phyloP scores from a whole-genome alignment of 2,113 vertebrate species.

The Siniperca chuatsi region DNA sequence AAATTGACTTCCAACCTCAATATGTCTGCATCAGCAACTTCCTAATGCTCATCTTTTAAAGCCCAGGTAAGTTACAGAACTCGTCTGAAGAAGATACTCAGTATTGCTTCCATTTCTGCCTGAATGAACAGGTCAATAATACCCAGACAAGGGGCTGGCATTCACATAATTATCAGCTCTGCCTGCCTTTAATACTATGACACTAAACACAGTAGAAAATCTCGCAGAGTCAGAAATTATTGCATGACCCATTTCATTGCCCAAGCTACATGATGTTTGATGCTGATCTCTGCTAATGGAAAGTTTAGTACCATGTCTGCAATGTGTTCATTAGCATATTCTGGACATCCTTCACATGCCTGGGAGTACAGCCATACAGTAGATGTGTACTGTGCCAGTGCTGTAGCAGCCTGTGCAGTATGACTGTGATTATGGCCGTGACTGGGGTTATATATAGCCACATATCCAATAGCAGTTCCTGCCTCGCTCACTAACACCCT shows the following conservation, averaged over 20 bases:
- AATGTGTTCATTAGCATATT: slow-evolving; percentile 47
- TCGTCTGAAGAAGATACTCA: slow-evolving; percentile 5
- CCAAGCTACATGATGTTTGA: slow-evolving; percentile 5
- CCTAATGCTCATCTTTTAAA: slow-evolving; percentile 39
- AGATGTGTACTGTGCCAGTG: slow-evolving; percentile 6
- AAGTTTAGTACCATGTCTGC: slow-evolving; percentile 15
- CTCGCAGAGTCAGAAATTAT: slow-evolving; percentile 8
- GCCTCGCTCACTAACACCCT: slow-evolving; percentile 53
- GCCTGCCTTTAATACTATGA: slow-evolving; percentile 21
- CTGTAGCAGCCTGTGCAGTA: slow-evolving; percentile 29
- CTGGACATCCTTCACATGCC: slow-evolving; percentile 26
- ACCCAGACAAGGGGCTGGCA: slow-evolving; percentile 17
- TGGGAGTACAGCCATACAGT: slow-evolving; percentile 15
- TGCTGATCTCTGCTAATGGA: slow-evolving; percentile 42
- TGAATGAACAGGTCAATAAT: slow-evolving; percentile 37
- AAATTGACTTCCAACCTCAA: slow-evolving; percentile 25
- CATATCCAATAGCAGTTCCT: slow-evolving; percentile 39
- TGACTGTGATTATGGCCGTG: slow-evolving; percentile 40
- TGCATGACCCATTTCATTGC: slow-evolving; percentile 39
- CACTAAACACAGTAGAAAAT: slow-evolving; percentile 9
- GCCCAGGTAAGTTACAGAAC: background rate
- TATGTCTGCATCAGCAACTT: slow-evolving; percentile 21
- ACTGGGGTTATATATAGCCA: slow-evolving; percentile 66
- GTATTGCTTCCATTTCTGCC: slow-evolving; percentile 31
- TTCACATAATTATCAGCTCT: slow-evolving; percentile 24